Base-by-base conservation (phyloP, 2,888 invertebrate genomes). In the Ennomos fuscantarius region DNA sequence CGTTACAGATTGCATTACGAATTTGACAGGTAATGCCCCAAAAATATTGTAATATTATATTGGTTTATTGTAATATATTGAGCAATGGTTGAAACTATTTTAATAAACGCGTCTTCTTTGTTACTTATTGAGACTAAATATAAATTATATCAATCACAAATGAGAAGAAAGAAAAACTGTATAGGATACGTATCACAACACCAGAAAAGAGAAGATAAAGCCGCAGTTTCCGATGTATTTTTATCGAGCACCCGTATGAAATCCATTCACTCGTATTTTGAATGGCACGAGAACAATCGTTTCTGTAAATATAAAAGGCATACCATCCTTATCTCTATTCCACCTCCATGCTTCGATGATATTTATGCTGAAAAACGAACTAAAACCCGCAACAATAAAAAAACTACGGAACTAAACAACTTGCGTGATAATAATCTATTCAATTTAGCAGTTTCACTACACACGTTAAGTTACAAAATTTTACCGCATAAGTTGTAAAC, bases 211-310 rank as follows among this genome's bases (percentile, higher is more conserved):
- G 31, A 3, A 44, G 35, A 41, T 46, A 56, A 46, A 36, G 47
- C 34, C 35, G 45, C 66, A 63, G 66, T 68, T 63, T 66, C 47
- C 68, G 67, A 66, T 75, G 70, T 72, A 74, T 78, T 83, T 78
- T 79, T 83, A 81, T 83, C 82, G 78, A 73, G 70, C 68, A 71
- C 82, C 81, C 79, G 78, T 79, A 84, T 84, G 71, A 74, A 78
- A 74, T 72, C 73, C 74, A 71, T 63, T 73, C 73, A 65, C 63
- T 64, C 68, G 60, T 59, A 53, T 73, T 80, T 75, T 77, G 72
- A 80, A 81, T 81, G 74, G 76, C 72, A 58, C 51, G 66, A 79
- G 77, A 80, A 83, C 83, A 83, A 84, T 81, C 76, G 78, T 76
- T 75, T 72, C 68, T 67, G 79, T 76, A 77, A 81, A 82, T 81